A percentile compares a stretch with the other conserved stretches of the same genome.
These are phyloP conservation scores for zebrafish (Danio rerio) DNA, from an alignment of 2,113 vertebrate species.

Conservation along the genomic window DNA sequence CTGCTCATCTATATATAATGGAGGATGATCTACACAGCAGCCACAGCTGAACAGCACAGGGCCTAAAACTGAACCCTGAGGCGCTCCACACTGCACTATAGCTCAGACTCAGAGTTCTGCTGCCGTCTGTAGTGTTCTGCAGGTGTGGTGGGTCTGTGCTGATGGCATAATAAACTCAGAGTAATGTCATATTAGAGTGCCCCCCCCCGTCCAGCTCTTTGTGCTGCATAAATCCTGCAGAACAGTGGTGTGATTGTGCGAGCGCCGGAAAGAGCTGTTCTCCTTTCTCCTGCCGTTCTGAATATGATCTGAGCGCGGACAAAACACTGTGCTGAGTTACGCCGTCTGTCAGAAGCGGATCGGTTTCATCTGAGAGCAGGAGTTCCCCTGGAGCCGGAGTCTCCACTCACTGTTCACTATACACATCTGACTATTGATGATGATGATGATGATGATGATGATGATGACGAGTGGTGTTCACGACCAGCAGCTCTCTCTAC, in stretches of 20 bases:
- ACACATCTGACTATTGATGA: too few relatives aligned
- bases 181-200: slow-evolving; percentile 62
- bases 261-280: slow-evolving; percentile 62
- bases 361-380: too few relatives aligned
- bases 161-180: background rate
- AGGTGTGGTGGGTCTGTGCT: slow-evolving; percentile 39
- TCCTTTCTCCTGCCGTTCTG: slow-evolving; percentile 67
- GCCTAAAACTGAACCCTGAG: too few relatives aligned
- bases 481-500: too few relatives aligned
- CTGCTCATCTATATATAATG: too few relatives aligned
- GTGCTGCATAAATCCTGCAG: slow-evolving; percentile 59
- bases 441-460: too few relatives aligned
- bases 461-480: too few relatives aligned
- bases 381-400: too few relatives aligned
- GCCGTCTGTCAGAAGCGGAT: slow-evolving; percentile 64
- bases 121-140: background rate
- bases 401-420: slow-evolving; percentile 60
- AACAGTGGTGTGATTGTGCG: slow-evolving; percentile 67
- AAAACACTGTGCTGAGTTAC: slow-evolving; percentile 73
- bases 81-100: too few relatives aligned
- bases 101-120: too few relatives aligned
- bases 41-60: too few relatives aligned
- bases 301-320: slow-evolving; percentile 71
- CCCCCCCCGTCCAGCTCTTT: slow-evolving; percentile 55
- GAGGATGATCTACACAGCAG: too few relatives aligned